Base-by-base conservation (phyloP, 2,113 vertebrate species). In the Erpornis zantholeuca region DNA sequence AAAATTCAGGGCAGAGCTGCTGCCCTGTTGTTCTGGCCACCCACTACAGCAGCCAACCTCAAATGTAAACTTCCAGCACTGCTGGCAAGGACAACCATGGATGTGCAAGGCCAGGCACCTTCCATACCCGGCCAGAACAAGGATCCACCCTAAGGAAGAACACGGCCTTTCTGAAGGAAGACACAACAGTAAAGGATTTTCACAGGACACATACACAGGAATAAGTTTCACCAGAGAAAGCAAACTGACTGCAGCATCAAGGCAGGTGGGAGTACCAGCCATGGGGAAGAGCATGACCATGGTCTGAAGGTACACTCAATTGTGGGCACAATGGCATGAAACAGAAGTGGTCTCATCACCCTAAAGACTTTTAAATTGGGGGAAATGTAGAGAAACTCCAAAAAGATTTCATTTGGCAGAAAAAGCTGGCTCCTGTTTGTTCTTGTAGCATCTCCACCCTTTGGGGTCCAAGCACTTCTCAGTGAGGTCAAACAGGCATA, bases 231-330 rank as follows among this genome's bases (percentile, higher is more conserved):
- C 33, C 1, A 1, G 21, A 6, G n/a, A 12, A 82, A 29, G n/a
- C 14, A 69, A 85, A 59, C 4, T 0, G 2, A 25, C 7, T 10
- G 21, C 63, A 56, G 22, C 53, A 33, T 11, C 27, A 36, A 44
- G 1, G 4, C 35, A 35, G 42, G 20, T 3, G 12, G 40, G 22
- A 90, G 31, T 59, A 15, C 7, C 7, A 11, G 61, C 23, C 4
- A 0, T 1, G 6, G 13, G 13, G 21, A 78, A 6, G 11, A 57
- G 24, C 6, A 11, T 1, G 2, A 6, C 1, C 0, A 11, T 0
- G 2, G 31, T 10, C 17, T 86, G 49, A 61, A 66, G 73, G 49
- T 2, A 45, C 3, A 6, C 11, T 38, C 12, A 38, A 38, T 38
- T 20, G 28, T 6, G 23, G 20, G 20, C 23, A 54, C 35, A 42